Evolutionary conservation across 1,140 invertebrate genomes (phyloP), one percentile per base, ranked within the genome.

Genomic region (Tachypleus tridentatus): DNA sequence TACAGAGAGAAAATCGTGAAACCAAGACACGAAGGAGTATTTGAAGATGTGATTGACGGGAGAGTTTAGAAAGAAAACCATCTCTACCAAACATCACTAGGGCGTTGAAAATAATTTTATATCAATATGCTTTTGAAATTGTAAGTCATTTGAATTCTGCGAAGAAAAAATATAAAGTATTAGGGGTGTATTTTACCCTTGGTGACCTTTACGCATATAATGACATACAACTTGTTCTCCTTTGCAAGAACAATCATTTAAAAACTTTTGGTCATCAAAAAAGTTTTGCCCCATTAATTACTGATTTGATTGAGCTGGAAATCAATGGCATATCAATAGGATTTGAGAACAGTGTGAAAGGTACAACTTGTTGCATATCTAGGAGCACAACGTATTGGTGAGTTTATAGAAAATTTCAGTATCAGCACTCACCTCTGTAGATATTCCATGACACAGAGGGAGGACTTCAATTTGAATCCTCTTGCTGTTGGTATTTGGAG

Each of bases 81-180:
- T 29, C 29, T 29, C 29, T 29, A 29, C 29, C 29, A 29, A 29
- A 29, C 29, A 29, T 2, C 29, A 29, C 0, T 29, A 29, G 29
- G 7, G 29, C 58, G 7, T n/a, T 58, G 7, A 47, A n/a, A n/a
- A 9, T 58, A 1, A 58, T 58, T 58, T 2, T 58, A 3, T 58
- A 58, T 51, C 60, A 61, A 51, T 29, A 61, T 61, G 8, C 29
- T 49, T 61, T 61, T 51, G 47, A 61, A 61, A 3, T 61, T 61
- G 60, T 61, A 8, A 61, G 3, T 3, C 60, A 29, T 51, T 51
- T 61, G 29, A 4, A 3, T 9, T 61, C 60, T 9, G 60, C 60
- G 8, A 61, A 50, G 51, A 61, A 7, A 9, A 48, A 61, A 29
- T 29, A 61, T 51, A 61, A 61, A 50, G 47, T 61, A 9, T 51